These are phyloP conservation scores for Ornithorhynchus anatinus DNA, from an alignment of 2,113 vertebrate species.

Conservation along the genomic window DNA sequence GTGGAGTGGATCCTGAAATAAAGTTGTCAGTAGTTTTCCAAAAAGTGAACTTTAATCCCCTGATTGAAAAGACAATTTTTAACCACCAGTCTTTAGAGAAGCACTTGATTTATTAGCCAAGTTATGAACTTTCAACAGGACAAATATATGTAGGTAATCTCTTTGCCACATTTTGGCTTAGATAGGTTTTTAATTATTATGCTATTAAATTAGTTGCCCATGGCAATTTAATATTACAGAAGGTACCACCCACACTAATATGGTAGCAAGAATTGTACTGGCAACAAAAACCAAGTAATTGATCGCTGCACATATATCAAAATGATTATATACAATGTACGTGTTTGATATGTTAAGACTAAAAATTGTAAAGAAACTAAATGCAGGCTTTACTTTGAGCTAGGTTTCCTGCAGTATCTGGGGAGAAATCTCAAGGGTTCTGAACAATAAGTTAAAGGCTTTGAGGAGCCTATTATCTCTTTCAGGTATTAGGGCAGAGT, in stretches of 20 bases:
- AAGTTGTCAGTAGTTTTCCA: slow-evolving; percentile 39
- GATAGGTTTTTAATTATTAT: background rate
- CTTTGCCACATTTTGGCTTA: background rate
- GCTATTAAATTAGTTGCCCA: background rate
- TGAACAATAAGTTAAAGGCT: no score
- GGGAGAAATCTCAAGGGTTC: no score
- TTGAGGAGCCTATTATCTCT: no score
- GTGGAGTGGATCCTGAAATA: background rate
- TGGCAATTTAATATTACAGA: background rate
- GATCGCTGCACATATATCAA: no score
- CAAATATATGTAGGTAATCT: background rate
- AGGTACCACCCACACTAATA: background rate
- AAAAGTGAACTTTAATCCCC: background rate
- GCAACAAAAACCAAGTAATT: no score
- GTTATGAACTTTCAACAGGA: background rate
- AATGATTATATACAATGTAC: no score
- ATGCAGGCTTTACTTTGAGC: no score
- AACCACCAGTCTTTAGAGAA: slow-evolving; percentile 20
- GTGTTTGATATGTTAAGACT: no score
- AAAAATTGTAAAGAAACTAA: no score
- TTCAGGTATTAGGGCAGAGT: no score
- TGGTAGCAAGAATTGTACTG: background rate
- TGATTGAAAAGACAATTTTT: background rate
- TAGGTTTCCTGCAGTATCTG: no score
- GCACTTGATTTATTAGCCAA: slow-evolving; percentile 5